Evolutionary conservation across 1,140 invertebrate genomes (phyloP), one percentile per base, ranked within the genome.

Genomic region (Aculops lycopersici): DNA sequence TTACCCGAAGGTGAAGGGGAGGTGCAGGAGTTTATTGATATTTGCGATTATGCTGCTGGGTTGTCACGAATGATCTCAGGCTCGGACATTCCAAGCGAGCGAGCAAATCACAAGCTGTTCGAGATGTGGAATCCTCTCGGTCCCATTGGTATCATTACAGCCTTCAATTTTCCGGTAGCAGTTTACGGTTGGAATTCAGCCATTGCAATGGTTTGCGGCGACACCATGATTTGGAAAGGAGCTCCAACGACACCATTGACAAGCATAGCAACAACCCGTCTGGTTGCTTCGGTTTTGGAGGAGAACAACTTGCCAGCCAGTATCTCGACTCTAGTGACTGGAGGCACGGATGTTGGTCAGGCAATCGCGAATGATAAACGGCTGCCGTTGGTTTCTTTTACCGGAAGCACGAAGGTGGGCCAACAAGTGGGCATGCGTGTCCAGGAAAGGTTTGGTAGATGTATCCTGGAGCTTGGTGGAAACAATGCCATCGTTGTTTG

Each of bases 171-270:
- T 58, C 90, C 90, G 1, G 71, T 83, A 21, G 90, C 92, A 21
- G 88, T 97, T 18, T 97, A 81, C 57, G 92, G 90, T 2, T 98
- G 92, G 92, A 98, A 98, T 54, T 79, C 74, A 51, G 83, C 86
- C 18, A 72, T 98, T 47, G 84, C 88, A 5, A 69, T 88, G 71
- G 71, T 73, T 18, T 78, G 74, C 48, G 84, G 86, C n/a, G 74
- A 97, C 57, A 66, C 70, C 4, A 62, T 84, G 39, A 49, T 98
- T 14, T 97, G 90, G 90, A 97, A 97, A 62, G 77, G 83, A 17
- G 78, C 88, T 16, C 72, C 79, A 37, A 74, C 71, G 2, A 97
- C 92, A 1, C 72, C 83, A 0, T 58, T 98, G 3, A 69, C 70
- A 2, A 77, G 83, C 1, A 71, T 98, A 35, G 90, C 88, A 1